Evolutionary conservation across 2,113 vertebrate genomes (phyloP), one percentile per base, ranked within the genome.

Genomic region (Muscicapa adusta): DNA sequence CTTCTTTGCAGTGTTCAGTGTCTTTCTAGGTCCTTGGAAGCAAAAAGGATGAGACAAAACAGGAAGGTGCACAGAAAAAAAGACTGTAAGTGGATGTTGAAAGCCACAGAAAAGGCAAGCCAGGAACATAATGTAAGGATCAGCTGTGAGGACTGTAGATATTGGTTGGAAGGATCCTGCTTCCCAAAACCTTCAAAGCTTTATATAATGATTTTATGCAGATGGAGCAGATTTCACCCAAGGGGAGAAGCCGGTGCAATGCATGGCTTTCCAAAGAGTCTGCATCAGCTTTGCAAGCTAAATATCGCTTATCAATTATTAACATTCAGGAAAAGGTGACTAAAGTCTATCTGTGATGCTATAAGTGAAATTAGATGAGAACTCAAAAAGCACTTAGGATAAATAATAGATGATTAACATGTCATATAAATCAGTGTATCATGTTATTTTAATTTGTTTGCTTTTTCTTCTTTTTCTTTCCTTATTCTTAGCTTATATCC

Each of bases 371-470:
- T 95, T 93, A 95, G 62, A 95, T 66, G 81, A 93, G 95, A 94
- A 89, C 48, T 92, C 85, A 82, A 85, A 95, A 94, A 93, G 89
- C 89, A 94, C 93, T 97, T 95, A 95, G 67, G 63, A 93, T 96
- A 88, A 96, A 97, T 96, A 97, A 96, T 97, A 96, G 51, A 96
- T 96, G 78, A 93, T 95, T 97, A 96, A 85, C 81, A 82, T 96
- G 95, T 80, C 91, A 83, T 62, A 91, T 89, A 93, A 96, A 91
- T 94, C 87, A 95, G 54, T 40, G 34, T 95, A 96, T 95, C 88
- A 88, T 93, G 78, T 91, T 96, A 88, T 94, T 96, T 94, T 93
- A 95, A 93, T 96, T 95, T 96, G 70, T 82, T 95, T 92, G 56
- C 33, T 91, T 85, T 93, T 96, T 85, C 74, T 85, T 85, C 40